phyloP scores from a whole-genome alignment of 2,113 vertebrate genomes.

The Boulengeromyrus knoepffleri region DNA sequence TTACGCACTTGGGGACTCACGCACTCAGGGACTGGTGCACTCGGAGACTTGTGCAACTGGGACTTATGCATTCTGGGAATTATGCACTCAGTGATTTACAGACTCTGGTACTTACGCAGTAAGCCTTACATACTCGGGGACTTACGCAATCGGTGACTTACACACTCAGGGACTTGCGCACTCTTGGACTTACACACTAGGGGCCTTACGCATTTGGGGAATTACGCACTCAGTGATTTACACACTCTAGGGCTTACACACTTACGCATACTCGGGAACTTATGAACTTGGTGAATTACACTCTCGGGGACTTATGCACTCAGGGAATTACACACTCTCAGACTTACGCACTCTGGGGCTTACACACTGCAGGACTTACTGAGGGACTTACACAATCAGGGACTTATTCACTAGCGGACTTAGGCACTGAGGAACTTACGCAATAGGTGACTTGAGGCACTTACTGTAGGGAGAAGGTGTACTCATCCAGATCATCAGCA shows the following conservation, averaged over 20 bases:
- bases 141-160: background rate
- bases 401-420: background rate
- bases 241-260: background rate
- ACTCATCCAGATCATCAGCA: slow-evolving; percentile 58
- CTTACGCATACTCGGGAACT: background rate
- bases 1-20: background rate
- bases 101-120: too few species aligned
- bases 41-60: too few species aligned
- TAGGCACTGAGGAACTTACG: background rate
- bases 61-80: too few species aligned
- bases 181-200: too few species aligned
- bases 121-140: too few species aligned
- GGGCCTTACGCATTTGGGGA: background rate
- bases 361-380: background rate
- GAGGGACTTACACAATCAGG: background rate
- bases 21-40: background rate
- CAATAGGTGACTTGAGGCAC: slow-evolving; percentile 23
- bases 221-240: background rate
- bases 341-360: background rate
- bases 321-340: background rate
- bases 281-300: background rate
- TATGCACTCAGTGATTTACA: too few species aligned
- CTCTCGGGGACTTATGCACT: background rate
- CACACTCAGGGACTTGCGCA: background rate
- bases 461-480: slow-evolving; percentile 64